Evolutionary conservation across 1,140 invertebrate genomes (phyloP), one percentile per base, ranked within the genome.

Genomic region (Drosophila pseudoobscura): DNA sequence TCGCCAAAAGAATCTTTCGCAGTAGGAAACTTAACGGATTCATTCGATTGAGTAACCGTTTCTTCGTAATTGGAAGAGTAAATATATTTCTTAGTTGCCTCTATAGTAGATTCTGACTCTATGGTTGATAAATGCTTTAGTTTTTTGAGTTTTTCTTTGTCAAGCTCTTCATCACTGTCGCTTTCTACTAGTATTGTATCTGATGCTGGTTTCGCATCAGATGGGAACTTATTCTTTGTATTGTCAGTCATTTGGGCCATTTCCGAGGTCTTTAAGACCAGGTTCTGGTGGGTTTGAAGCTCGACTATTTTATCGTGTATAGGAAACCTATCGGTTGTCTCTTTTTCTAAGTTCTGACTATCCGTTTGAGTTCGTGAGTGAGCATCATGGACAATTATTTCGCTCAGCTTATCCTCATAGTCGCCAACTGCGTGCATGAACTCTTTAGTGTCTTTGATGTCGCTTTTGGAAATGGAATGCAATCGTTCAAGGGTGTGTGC

Each of bases 121-220:
- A 20, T 29, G 17, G 20, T 43, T 6, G 61, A 58, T 8, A 80
- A 46, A 17, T 43, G 43, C 39, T 65, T 56, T 0, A 85, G 17
- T 59, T 60, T 65, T 11, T 58, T 8, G 4, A 63, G 17, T 15
- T 70, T 69, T 46, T 3, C 22, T 3, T 54, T 52, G 0, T 80
- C 73, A 7, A 87, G 24, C 43, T 85, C 80, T n/a, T 85, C 80
- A 6, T 85, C 80, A 46, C 80, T 85, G 11, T 87, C 82, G 29
- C 77, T 87, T 41, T 80, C 73, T 9, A 24, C 35, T 41, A 11
- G 3, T 9, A 13, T 22, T 3, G 55, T 46, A 35, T 29, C n/a
- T 29, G 50, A 3, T 43, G 24, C 11, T 0, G 22, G 26, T 22
- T 63, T 66, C 1, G 2, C 8, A 4, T 87, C 68, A 17, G 69